Percentiles rank a stretch among this genome's conserved stretches.
Evolutionary conservation across 2,888 invertebrate genomes (phyloP).

Genomic region (Drosophila siamana): DNA sequence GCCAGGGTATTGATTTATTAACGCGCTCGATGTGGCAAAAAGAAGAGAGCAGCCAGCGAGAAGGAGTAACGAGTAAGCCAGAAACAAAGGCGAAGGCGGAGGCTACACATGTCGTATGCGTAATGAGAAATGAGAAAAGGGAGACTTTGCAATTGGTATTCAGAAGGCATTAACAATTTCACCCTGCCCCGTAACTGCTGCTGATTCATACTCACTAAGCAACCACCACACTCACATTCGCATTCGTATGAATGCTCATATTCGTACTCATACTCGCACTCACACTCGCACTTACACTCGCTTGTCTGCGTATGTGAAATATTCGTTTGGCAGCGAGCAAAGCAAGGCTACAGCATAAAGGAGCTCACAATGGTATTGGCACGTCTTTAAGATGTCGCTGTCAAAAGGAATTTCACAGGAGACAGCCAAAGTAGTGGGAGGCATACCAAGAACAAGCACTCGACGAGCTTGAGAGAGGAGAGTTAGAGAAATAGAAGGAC

Average conservation of each 20-base stretch:
- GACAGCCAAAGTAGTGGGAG: slow-evolving; percentile 19
- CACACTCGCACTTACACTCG: background rate
- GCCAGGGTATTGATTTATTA: slow-evolving; percentile 75
- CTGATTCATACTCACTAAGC: slow-evolving; percentile 43
- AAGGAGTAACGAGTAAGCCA: background rate
- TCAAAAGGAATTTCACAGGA: slow-evolving; percentile 65
- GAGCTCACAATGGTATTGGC: slow-evolving; percentile 37
- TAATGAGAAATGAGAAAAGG: slow-evolving; percentile 16
- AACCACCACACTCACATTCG: background rate
- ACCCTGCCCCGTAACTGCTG: slow-evolving; percentile 11
- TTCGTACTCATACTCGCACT: slow-evolving; percentile 1
- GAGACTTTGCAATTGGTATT: slow-evolving; percentile 14
- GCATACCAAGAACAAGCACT: background rate
- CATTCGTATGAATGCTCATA: slow-evolving; percentile 1
- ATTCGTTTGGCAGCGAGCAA: slow-evolving; percentile 10
- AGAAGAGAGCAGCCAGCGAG: slow-evolving; percentile 20
- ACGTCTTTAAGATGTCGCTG: slow-evolving; percentile 55
- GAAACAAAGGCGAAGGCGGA: background rate
- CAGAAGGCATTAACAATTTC: slow-evolving; percentile 25
- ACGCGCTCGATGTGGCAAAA: slow-evolving; percentile 39
- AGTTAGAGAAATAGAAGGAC: background rate
- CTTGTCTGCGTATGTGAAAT: slow-evolving; percentile 22
- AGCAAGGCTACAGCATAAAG: slow-evolving; percentile 12
- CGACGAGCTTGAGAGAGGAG: no score
- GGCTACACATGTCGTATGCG: slow-evolving; percentile 22